Evolutionary conservation across 2,888 invertebrate species (phyloP).

Genomic region (Heliconius charithonia): DNA sequence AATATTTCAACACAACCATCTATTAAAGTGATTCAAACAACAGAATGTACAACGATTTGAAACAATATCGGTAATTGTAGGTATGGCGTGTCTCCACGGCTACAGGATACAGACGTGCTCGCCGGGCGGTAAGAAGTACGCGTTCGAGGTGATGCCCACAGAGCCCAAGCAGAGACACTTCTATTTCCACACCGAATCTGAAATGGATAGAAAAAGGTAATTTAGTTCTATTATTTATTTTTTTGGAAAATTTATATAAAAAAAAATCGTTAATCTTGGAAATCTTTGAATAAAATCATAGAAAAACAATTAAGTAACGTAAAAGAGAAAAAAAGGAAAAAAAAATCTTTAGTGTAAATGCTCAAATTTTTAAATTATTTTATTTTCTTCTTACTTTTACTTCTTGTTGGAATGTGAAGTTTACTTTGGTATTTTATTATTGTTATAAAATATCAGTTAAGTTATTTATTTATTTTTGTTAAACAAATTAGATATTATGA

Average conservation of each 20-base stretch:
- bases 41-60: not conserved
- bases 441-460: no score
- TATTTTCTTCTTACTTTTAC: not conserved
- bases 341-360: no score
- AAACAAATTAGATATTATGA: no score
- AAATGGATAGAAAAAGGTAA: constrained; percentile 97
- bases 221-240: constrained; percentile 1
- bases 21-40: not conserved
- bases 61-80: constrained; percentile 69
- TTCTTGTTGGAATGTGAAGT: not conserved
- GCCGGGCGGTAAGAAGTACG: constrained; percentile 94
- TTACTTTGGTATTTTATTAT: no score
- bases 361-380: no score
- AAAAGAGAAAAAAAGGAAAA: no score
- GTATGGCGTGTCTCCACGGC: constrained; percentile 96
- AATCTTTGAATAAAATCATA: no score
- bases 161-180: constrained; percentile 94
- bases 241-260: no score
- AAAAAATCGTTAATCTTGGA: no score
- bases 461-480: no score
- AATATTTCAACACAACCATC: not conserved
- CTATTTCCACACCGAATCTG: constrained; percentile 96
- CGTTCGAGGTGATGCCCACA: constrained; percentile 95
- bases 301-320: no score
- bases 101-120: constrained; percentile 94